Base-by-base conservation (phyloP, 2,888 invertebrate species). In the Aleiodes testaceus region DNA sequence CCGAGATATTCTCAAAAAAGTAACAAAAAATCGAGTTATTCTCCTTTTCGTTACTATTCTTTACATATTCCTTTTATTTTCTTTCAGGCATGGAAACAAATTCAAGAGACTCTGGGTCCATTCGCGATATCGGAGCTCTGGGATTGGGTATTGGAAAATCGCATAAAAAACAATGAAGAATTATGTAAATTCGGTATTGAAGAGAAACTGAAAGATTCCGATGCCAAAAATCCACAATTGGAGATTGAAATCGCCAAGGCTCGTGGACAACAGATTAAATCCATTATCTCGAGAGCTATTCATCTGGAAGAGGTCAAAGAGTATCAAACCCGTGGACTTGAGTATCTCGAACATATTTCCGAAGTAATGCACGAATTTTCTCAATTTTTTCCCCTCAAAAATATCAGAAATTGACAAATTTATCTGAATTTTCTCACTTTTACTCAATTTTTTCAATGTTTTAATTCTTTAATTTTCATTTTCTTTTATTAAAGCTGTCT, bases 261-360 rank as follows among this genome's bases (percentile, higher is more conserved):
- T 36, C 82, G 81, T 59, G 81, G 80, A 4, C 75, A 83, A 66
- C 79, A 84, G 50, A 72, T 87, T 26, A 74, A 71, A 22, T 76
- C 77, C 45, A 73, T 79, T n/a, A 77, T 80, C 2, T 79, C 77
- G 69, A 71, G 75, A 59, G 68, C 79, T 65, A 73, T 81, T 45
- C 68, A 79, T 44, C 72, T 76, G 18, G 70, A 74, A 53, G 79
- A 74, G 72, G 72, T 66, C 22, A 70, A 69, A n/a, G 75, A 75
- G 26, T 74, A 79, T 52, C 75, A 82, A 26, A 53, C 79, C 69
- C 71, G 66, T 68, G 72, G 79, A 7, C 70, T 83, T 66, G 78
- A 82, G 44, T 81, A 79, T 69, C 81, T 86, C 64, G 76, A 80
- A 69, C 77, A 79, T 66, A 83, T 85, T 72, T 85, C 85, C 77